A percentile compares a stretch with the other conserved stretches of the same genome.
Conservation (phyloP, 2,797 vertebrate species). For the Pampus argenteus region DNA sequence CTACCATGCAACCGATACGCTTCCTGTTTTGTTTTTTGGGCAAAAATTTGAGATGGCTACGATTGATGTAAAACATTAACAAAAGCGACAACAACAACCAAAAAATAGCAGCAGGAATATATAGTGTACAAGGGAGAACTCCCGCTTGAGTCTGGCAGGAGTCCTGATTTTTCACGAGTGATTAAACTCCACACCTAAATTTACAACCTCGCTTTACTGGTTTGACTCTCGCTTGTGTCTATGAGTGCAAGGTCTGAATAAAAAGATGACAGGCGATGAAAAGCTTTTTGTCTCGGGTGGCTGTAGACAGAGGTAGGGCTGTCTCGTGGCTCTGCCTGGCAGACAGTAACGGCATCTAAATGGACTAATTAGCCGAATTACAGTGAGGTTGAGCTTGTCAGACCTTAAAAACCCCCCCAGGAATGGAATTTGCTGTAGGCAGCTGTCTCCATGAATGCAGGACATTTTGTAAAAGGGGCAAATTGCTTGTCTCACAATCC, state of each 20-base stretch:
- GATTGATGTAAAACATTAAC: not conserved
- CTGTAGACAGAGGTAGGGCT: slow-evolving; percentile 79
- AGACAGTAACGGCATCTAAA: slow-evolving; percentile 80
- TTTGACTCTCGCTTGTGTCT: slow-evolving; percentile 59
- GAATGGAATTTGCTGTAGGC: slow-evolving; percentile 82
- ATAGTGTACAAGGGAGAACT: not conserved
- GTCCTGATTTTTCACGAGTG: slow-evolving; percentile 38
- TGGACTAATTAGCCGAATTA: slow-evolving; percentile 84
- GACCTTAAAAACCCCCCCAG: slow-evolving; percentile 56
- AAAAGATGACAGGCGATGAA: slow-evolving; percentile 76
- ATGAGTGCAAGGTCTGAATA: slow-evolving; percentile 59
- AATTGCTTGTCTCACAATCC: slow-evolving; percentile 68
- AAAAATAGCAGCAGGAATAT: not conserved
- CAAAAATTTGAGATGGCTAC: not conserved
- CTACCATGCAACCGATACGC: not conserved
- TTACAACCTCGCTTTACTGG: slow-evolving; percentile 64
- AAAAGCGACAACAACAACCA: too few relatives aligned
- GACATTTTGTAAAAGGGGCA: slow-evolving; percentile 71
- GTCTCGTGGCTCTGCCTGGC: slow-evolving; percentile 69
- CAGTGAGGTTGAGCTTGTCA: slow-evolving; percentile 81
- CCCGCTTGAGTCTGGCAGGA: slow-evolving; percentile 35
- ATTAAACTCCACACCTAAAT: slow-evolving; percentile 69
- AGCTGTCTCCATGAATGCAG: slow-evolving; percentile 73
- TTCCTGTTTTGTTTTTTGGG: not conserved
- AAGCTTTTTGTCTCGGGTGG: slow-evolving; percentile 79